Conservation (phyloP, 2,888 invertebrate species). For the Diadromus collaris region DNA sequence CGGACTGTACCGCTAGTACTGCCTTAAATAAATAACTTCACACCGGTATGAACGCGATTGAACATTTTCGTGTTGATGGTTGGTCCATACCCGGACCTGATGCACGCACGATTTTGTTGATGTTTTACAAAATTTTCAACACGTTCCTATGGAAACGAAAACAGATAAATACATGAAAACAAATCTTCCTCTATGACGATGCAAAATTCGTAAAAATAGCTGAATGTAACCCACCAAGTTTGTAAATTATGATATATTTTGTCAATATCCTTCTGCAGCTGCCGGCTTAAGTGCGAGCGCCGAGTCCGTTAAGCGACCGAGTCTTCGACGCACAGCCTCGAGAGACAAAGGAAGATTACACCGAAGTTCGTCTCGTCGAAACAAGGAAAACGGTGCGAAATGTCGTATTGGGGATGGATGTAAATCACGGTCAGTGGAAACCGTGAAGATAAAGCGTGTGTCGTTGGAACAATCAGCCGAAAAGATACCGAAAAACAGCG, state of each 20-base stretch:
- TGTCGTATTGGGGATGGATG: conserved; percentile 69
- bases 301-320: conserved; percentile 79
- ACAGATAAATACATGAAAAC: too few species aligned
- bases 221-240: background rate
- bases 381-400: conserved; percentile 81
- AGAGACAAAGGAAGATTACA: conserved; percentile 81
- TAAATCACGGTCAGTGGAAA: conserved; percentile 75
- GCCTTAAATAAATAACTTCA: too few species aligned
- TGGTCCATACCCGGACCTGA: too few species aligned
- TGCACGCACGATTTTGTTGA: too few species aligned
- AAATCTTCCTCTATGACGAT: background rate
- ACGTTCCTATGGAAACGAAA: too few species aligned
- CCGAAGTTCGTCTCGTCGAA: conserved; percentile 81
- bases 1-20: too few species aligned
- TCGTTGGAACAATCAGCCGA: conserved; percentile 72
- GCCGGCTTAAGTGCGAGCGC: conserved; percentile 76
- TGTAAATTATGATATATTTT: background rate
- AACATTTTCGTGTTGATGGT: too few species aligned
- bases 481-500: conserved; percentile 72
- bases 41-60: too few species aligned
- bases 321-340: conserved; percentile 80
- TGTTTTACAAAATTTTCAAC: too few species aligned
- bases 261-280: conserved; percentile 62
- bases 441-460: conserved; percentile 72
- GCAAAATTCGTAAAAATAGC: background rate